These are phyloP conservation scores for Polyploca ridens DNA, from an alignment of 2,888 invertebrate species.

Conservation along the genomic window DNA sequence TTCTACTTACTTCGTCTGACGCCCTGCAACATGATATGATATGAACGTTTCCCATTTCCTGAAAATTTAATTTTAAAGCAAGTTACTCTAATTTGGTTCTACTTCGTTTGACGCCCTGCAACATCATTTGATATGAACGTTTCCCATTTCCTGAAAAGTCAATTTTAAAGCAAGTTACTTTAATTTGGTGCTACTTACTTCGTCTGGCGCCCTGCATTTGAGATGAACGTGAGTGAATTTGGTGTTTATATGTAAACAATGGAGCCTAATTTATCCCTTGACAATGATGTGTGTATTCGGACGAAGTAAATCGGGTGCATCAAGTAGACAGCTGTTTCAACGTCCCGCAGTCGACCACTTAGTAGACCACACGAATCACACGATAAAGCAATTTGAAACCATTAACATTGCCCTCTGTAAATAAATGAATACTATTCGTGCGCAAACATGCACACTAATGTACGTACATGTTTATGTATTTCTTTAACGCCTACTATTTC, in stretches of 20 bases:
- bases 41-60: no score
- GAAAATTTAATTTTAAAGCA: no score
- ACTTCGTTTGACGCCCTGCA: no score
- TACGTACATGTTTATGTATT: neutral
- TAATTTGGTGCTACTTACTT: no score
- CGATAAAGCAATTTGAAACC: constrained; percentile 3
- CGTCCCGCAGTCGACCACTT: neutral
- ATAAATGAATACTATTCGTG: neutral
- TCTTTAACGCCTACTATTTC: neutral
- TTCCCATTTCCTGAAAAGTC: no score
- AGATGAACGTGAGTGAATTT: no score
- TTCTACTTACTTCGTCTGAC: no score
- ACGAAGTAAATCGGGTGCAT: neutral
- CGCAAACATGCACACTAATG: neutral
- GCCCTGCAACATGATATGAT: no score
- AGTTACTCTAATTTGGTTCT: no score
- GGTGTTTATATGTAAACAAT: neutral
- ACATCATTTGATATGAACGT: no score
- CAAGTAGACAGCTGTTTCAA: neutral
- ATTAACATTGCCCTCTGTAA: neutral
- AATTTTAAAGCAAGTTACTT: no score
- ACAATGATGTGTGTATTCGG: neutral
- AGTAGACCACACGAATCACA: neutral
- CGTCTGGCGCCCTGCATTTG: no score
- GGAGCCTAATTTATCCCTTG: neutral